Base-by-base conservation (phyloP, 1,140 invertebrate genomes). In the Sminthurides bifidus region DNA sequence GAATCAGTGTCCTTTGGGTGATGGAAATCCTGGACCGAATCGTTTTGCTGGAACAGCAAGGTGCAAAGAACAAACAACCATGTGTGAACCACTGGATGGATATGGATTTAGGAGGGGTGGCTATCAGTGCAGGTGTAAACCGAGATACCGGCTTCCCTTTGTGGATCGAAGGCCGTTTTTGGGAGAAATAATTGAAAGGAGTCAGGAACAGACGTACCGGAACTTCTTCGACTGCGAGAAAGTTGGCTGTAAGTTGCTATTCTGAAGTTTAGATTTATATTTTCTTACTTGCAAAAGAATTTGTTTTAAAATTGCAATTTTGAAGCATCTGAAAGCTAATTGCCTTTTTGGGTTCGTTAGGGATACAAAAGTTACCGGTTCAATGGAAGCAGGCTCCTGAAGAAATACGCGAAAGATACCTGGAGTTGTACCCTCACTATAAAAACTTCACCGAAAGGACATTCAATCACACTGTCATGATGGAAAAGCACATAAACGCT, bases 1-100 rank as follows among this genome's bases (percentile, higher is more conserved):
- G 70, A 97, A 98, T 75, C 93, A 95, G 67, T 98, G 93, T 80
- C 90, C 92, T 0, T 15, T 60, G 56, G 85, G 89, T 56, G 71
- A 82, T 66, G 93, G 92, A 26, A 97, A 97, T 72, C 82, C 77
- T 56, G 79, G 81, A 15, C 85, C 87, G 0, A 97, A 97, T 74
- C 78, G 77, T 69, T 97, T 94, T 78, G 84, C 81, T 37, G 81
- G 85, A 63, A 96, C 91, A 5, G 85, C 89, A 10, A 74, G 89
- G 61, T 98, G 94, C 78, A 92, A 92, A 77, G 79, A 82, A 63
- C 81, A 86, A 66, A 93, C 91, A 12, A 97, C 93, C 17, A 88
- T 94, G 84, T 98, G 94, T 75, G 93, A 98, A 74, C 93, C 93
- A 0, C 71, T 97, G 23, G 83, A 93, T 69, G 93, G 93, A 3